A percentile compares a stretch with the other conserved stretches of the same genome.
These are phyloP conservation scores for Sinodicranocentrus sp. DNA, from an alignment of 2,888 invertebrate genomes.

Conservation along the genomic window DNA sequence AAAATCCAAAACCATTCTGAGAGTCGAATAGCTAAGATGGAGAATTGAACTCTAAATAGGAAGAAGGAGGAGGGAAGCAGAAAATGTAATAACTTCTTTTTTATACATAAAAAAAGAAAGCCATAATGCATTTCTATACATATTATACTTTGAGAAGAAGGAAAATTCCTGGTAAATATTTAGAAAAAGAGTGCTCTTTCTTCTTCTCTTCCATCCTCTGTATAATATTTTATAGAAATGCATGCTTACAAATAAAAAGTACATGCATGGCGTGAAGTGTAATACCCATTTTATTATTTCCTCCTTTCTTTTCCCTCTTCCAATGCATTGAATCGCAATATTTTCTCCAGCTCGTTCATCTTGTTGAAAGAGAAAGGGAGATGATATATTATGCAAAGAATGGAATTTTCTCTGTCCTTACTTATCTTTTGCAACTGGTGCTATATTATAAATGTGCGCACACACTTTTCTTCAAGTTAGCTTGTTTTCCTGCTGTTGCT, in stretches of 20 bases:
- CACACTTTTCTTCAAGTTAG: neutral
- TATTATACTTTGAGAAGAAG: too few relatives aligned
- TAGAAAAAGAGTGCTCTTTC: conserved; percentile 13
- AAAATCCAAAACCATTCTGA: too few relatives aligned
- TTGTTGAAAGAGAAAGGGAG: conserved; percentile 44
- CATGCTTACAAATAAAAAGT: neutral
- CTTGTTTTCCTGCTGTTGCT: conserved; percentile 13
- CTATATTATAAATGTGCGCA: neutral
- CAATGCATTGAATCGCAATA: conserved; percentile 57
- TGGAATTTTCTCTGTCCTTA: conserved; percentile 47
- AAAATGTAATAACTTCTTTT: too few relatives aligned
- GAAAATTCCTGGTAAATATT: conserved; percentile 21
- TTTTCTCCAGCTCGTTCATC: conserved; percentile 59
- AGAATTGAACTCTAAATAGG: too few relatives aligned
- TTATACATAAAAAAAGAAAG: too few relatives aligned
- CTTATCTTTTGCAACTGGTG: conserved; percentile 68
- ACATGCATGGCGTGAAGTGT: neutral
- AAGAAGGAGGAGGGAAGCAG: too few relatives aligned
- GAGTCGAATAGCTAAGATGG: too few relatives aligned
- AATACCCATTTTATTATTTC: conserved; percentile 33
- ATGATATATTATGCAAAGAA: conserved; percentile 68
- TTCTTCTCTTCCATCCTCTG: neutral
- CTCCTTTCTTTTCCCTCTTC: neutral
- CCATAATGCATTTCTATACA: too few relatives aligned
- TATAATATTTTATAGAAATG: neutral